A percentile compares a stretch with the other conserved stretches of the same genome.
Conservation (phyloP, 2,888 invertebrate species). For the Hypercompe scribonia region DNA sequence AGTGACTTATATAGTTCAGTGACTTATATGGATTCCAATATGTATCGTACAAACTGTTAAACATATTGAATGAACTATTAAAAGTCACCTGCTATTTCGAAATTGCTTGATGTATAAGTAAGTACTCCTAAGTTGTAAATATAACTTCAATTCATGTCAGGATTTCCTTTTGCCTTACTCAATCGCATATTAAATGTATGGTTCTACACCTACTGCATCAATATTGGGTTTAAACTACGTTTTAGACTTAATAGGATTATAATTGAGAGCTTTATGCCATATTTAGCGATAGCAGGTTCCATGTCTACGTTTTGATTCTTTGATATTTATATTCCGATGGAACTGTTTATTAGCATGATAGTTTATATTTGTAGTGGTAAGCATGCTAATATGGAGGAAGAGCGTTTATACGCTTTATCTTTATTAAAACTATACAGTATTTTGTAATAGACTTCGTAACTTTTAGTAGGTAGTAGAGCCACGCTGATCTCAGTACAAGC, state of each 20-base stretch:
- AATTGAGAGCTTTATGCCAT: not conserved
- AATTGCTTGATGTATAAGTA: not conserved
- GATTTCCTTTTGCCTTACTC: slow-evolving; percentile 2
- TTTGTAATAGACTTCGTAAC: not conserved
- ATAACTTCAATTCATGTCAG: not conserved
- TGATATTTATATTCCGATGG: not conserved
- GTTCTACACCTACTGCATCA: slow-evolving; percentile 7
- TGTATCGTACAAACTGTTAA: no score
- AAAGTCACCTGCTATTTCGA: not conserved
- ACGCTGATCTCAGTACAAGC: no score
- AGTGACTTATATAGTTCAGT: no score
- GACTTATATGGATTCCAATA: no score
- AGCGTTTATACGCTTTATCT: not conserved
- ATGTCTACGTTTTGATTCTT: not conserved
- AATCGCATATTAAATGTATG: slow-evolving; percentile 5
- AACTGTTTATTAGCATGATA: not conserved
- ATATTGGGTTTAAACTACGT: not conserved
- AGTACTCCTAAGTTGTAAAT: not conserved
- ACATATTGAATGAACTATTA: not conserved
- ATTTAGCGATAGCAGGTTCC: not conserved
- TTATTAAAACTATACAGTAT: not conserved
- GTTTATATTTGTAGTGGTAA: not conserved
- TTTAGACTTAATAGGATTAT: not conserved
- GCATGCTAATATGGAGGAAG: not conserved
- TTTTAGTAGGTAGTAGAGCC: no score